Evolutionary conservation across 2,888 invertebrate species (phyloP).

Genomic region (Cheilosia vernalis): DNA sequence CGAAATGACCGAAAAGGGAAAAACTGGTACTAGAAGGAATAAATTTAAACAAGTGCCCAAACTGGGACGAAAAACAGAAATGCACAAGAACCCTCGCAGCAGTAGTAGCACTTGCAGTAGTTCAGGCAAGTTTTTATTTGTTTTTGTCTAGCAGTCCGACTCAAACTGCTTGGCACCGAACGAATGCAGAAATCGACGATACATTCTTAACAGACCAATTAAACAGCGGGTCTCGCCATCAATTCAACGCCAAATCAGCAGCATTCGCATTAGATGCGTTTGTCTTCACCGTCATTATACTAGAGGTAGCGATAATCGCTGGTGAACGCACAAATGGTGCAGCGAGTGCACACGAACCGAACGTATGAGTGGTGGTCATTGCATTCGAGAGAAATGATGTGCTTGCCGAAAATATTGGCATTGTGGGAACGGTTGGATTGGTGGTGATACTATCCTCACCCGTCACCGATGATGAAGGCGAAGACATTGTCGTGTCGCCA

Average conservation of each 20-base stretch:
- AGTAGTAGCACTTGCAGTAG: constrained; percentile 68
- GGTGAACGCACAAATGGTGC: constrained; percentile 78
- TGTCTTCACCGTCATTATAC: constrained; percentile 52
- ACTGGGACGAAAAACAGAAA: constrained; percentile 30
- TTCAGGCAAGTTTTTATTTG: constrained; percentile 21
- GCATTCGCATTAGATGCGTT: constrained; percentile 57
- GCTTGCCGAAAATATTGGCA: constrained; percentile 55
- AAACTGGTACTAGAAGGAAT: neutral
- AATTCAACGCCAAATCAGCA: constrained; percentile 64
- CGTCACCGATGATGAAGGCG: constrained; percentile 68
- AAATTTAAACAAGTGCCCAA: neutral
- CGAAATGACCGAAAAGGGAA: neutral
- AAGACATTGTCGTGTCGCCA: constrained; percentile 58
- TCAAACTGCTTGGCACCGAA: neutral
- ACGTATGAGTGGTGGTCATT: constrained; percentile 80
- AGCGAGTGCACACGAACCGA: constrained; percentile 81
- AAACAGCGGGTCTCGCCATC: constrained; percentile 48
- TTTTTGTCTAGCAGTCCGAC: neutral
- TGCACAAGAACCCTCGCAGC: constrained; percentile 55
- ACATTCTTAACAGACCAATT: constrained; percentile 7
- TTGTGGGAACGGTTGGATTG: constrained; percentile 27
- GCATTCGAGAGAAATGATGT: constrained; percentile 78
- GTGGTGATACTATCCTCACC: constrained; percentile 37
- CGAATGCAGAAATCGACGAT: constrained; percentile 13
- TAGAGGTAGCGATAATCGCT: constrained; percentile 45